Conservation (phyloP, 1,140 invertebrate species). For the Theocolax elegans region DNA sequence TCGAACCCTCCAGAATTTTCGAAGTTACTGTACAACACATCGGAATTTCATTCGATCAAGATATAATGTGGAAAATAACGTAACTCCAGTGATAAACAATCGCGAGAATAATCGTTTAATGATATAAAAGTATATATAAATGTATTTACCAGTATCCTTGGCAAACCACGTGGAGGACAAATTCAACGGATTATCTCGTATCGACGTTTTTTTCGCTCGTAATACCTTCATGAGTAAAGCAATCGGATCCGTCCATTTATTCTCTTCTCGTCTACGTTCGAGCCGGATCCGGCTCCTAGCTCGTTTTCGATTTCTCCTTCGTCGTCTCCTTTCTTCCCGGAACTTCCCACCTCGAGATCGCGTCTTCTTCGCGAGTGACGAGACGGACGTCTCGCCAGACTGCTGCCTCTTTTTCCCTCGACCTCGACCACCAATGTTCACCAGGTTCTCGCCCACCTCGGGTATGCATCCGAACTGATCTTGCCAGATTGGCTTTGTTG, state of each 20-base stretch:
- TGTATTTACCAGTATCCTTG: conserved; percentile 9
- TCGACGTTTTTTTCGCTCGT: not conserved
- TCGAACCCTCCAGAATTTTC: not conserved
- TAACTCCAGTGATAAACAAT: no score
- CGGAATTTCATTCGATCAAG: no score
- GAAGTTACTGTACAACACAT: no score
- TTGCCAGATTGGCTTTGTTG: no score
- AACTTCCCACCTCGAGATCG: conserved; percentile 45
- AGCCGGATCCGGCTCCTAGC: conserved; percentile 38
- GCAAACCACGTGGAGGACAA: not conserved
- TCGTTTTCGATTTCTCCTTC: conserved; percentile 49
- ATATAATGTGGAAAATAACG: no score
- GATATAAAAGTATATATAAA: no score
- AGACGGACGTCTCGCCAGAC: not conserved
- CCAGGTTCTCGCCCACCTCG: conserved; percentile 17
- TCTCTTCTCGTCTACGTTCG: not conserved
- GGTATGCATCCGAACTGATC: no score
- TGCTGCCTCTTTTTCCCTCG: not conserved
- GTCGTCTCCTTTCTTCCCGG: conserved; percentile 49
- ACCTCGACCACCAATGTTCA: conserved; percentile 2
- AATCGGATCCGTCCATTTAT: conserved; percentile 18
- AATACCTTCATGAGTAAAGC: conserved; percentile 14
- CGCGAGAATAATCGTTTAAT: no score
- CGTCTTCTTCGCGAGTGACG: no score
- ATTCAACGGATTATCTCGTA: conserved; percentile 29